Conservation (phyloP, 1,140 invertebrate species). For the Macrotrachela quadricornifera region DNA sequence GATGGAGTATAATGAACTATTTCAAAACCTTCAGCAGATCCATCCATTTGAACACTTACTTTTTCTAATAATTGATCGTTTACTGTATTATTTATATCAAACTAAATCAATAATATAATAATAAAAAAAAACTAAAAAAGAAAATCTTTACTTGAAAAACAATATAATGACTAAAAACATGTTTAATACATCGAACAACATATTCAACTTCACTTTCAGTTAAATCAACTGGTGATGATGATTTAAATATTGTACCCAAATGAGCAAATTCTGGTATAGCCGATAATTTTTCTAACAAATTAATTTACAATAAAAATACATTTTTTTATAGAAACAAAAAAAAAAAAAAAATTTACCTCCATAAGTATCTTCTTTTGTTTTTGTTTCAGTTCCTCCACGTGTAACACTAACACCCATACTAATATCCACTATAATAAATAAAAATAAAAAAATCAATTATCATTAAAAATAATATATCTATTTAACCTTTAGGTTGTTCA, state of each 20-base stretch:
- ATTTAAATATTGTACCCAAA: constrained; percentile 63
- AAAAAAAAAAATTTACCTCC: constrained; percentile 26
- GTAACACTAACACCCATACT: no score
- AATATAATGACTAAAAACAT: constrained; percentile 58
- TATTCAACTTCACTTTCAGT: constrained; percentile 97
- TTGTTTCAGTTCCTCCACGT: no score
- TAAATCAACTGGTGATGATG: constrained; percentile 62
- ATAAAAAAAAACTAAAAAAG: neutral
- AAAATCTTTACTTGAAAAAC: constrained; percentile 47
- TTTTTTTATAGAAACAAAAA: neutral
- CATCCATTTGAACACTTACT: constrained; percentile 64
- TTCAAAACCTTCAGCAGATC: constrained; percentile 49
- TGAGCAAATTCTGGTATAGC: constrained; percentile 21
- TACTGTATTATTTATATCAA: constrained; percentile 82
- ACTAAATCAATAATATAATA: constrained; percentile 33
- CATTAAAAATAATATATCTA: neutral
- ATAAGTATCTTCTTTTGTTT: constrained; percentile 59
- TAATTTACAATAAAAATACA: no score
- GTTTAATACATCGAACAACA: constrained; percentile 78
- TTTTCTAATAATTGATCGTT: constrained; percentile 81
- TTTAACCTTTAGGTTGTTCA: constrained; percentile 24
- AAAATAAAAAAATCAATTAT: no score
- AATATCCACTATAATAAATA: no score
- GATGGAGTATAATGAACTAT: constrained; percentile 30
- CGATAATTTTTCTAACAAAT: constrained; percentile 5